These are phyloP conservation scores for Ctenicera cuprea DNA, from an alignment of 2,888 invertebrate genomes.

Conservation along the genomic window DNA sequence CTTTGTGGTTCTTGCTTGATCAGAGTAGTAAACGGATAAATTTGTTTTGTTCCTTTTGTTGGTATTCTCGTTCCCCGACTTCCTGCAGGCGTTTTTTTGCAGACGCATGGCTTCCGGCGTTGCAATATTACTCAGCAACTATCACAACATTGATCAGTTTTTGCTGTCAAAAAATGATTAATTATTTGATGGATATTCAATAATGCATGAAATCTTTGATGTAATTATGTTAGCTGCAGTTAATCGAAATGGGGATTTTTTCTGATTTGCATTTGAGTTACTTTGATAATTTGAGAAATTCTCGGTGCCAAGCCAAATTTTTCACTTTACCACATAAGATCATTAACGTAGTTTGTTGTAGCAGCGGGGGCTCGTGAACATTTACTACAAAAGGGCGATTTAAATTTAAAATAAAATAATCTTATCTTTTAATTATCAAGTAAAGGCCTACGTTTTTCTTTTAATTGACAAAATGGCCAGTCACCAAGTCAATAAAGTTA, in stretches of 20 bases:
- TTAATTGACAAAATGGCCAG: too few species aligned
- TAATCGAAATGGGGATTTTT: conserved; percentile 25
- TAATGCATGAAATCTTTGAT: conserved; percentile 35
- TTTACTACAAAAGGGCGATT: too few species aligned
- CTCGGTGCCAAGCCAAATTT: too few species aligned
- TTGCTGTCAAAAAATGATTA: conserved; percentile 38
- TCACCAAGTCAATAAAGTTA: too few species aligned
- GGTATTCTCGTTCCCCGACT: conserved; percentile 47
- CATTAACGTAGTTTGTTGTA: too few species aligned
- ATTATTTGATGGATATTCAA: conserved; percentile 38
- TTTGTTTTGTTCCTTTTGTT: conserved; percentile 47
- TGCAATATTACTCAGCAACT: conserved; percentile 44
- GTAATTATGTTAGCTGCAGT: conserved; percentile 27
- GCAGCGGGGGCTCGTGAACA: too few species aligned
- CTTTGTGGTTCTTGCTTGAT: conserved; percentile 48
- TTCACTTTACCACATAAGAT: too few species aligned
- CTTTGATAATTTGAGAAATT: not conserved
- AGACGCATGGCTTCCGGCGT: conserved; percentile 47
- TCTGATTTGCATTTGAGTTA: not conserved
- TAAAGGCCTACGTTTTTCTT: too few species aligned
- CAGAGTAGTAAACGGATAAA: conserved; percentile 49
- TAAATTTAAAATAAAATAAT: too few species aligned
- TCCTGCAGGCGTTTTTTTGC: conserved; percentile 47
- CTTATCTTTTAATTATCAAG: too few species aligned
- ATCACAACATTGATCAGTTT: conserved; percentile 39